Percentiles rank a stretch among this genome's conserved stretches.
phyloP scores from a whole-genome alignment of 2,113 vertebrate species.

The Patagioenas fasciata region DNA sequence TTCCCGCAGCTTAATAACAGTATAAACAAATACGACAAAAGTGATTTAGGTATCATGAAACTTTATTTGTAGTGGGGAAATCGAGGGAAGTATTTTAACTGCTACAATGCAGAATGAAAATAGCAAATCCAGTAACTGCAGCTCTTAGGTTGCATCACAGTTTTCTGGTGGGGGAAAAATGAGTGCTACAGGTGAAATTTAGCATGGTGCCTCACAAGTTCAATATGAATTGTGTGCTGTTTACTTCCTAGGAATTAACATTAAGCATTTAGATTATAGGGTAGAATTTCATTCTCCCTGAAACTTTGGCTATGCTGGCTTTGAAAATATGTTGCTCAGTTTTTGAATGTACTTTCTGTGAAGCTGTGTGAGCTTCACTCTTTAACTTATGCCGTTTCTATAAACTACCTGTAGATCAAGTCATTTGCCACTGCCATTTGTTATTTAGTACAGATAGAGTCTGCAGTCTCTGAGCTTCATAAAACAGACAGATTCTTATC shows the following conservation, averaged over 20 bases:
- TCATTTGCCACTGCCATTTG: slow-evolving; percentile 2
- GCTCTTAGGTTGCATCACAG: not conserved
- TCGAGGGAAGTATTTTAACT: not conserved
- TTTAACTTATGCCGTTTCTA: not conserved
- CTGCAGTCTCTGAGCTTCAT: slow-evolving; percentile 6
- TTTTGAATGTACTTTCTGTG: not conserved
- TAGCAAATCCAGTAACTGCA: not conserved
- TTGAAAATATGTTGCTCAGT: not conserved
- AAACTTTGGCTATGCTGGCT: not conserved
- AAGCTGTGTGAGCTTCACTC: not conserved
- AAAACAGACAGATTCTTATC: slow-evolving; percentile 13
- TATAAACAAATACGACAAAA: not conserved
- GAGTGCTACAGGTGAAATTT: not conserved
- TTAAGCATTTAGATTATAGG: not conserved
- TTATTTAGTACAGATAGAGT: not conserved
- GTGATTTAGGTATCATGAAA: not conserved
- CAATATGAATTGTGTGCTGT: not conserved
- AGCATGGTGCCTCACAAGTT: not conserved
- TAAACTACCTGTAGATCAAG: not conserved
- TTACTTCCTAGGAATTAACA: not conserved
- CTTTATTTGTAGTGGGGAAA: not conserved
- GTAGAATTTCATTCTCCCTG: not conserved
- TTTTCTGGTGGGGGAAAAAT: not conserved
- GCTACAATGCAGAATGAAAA: not conserved
- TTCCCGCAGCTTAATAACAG: not conserved